phyloP scores from a whole-genome alignment of 1,140 invertebrate genomes.

The Eulimnadia texana region DNA sequence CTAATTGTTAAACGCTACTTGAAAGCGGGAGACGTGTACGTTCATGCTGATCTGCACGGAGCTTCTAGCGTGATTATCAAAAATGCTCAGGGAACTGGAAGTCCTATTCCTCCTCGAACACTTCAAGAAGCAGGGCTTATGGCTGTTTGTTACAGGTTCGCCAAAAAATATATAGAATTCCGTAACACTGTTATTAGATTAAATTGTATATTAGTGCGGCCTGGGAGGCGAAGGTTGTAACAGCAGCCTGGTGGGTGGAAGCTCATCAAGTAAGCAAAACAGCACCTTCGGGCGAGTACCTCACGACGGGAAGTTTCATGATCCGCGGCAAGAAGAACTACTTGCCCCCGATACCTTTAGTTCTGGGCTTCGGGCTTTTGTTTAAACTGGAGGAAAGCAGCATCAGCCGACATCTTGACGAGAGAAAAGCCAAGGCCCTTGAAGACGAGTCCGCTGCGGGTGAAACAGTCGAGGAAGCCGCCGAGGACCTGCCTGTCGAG shows the following conservation, averaged over 20 bases:
- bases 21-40: constrained; percentile 65
- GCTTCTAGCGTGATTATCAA: constrained; percentile 89
- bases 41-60: constrained; percentile 83
- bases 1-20: constrained; percentile 90
- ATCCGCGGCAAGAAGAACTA: constrained; percentile 97
- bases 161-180: background rate
- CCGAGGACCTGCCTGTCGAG: constrained; percentile 26
- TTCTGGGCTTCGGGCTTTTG: constrained; percentile 86
- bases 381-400: constrained; percentile 59
- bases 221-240: constrained; percentile 92
- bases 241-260: constrained; percentile 92
- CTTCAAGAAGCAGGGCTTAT: constrained; percentile 92
- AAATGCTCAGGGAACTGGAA: constrained; percentile 48
- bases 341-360: constrained; percentile 72
- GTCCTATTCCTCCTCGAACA: constrained; percentile 74
- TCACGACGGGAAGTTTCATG: constrained; percentile 87
- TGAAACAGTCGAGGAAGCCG: constrained; percentile 20
- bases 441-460: constrained; percentile 24
- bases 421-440: constrained; percentile 27
- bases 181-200: no score
- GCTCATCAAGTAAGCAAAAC: constrained; percentile 95
- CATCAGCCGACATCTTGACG: constrained; percentile 26
- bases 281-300: constrained; percentile 52
- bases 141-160: constrained; percentile 85
- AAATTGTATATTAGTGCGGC: no score